Evolutionary conservation across 2,797 vertebrate genomes (phyloP).

Genomic region (Chloroceryle amazona): DNA sequence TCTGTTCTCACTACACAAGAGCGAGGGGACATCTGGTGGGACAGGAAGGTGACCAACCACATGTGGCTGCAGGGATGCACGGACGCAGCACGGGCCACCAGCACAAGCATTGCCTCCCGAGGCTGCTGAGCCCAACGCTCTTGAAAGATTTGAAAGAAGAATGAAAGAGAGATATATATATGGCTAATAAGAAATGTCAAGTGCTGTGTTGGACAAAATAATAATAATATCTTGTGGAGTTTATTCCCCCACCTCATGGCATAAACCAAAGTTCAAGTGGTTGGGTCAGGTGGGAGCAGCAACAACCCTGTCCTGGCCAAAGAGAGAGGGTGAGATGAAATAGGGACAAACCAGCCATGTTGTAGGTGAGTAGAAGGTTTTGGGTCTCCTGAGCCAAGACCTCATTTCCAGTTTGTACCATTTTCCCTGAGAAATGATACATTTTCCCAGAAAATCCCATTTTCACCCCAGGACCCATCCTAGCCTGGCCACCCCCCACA

Average conservation of each 20-base stretch:
- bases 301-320: not conserved
- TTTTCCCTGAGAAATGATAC: not conserved
- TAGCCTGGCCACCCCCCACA: not conserved
- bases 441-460: not conserved
- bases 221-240: not conserved
- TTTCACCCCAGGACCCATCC: not conserved
- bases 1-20: not conserved
- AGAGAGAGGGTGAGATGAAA: not conserved
- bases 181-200: not conserved
- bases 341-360: rapidly evolving
- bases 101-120: not conserved
- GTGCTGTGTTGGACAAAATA: not conserved
- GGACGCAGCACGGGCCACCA: rapidly evolving
- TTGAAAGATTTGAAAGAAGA: not conserved
- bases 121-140: not conserved
- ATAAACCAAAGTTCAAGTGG: not conserved
- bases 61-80: rapidly evolving
- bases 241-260: rapidly evolving
- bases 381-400: not conserved
- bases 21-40: not conserved
- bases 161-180: not conserved
- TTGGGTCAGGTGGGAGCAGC: not conserved
- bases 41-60: not conserved
- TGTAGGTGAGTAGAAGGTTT: not conserved
- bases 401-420: not conserved